Conservation (phyloP, 2,888 invertebrate species). For the Crossocerus cetratus region DNA sequence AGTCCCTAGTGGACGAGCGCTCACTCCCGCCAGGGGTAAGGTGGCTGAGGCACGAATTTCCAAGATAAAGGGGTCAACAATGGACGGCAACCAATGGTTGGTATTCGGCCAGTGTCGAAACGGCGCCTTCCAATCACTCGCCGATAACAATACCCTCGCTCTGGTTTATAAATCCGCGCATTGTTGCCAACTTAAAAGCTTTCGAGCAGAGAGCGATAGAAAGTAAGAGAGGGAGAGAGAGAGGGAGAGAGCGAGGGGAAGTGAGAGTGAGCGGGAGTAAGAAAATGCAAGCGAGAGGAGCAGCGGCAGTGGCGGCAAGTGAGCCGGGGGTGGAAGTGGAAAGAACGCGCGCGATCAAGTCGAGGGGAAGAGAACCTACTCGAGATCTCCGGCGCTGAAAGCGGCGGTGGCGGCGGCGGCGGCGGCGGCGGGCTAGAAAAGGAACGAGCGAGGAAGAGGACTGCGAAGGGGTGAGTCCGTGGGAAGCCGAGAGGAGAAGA, state of each 20-base stretch:
- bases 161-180: slow-evolving; percentile 76
- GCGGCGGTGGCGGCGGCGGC: slow-evolving; percentile 39
- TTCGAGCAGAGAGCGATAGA: slow-evolving; percentile 36
- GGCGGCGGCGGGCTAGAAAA: neutral
- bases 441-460: slow-evolving; percentile 9
- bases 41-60: slow-evolving; percentile 69
- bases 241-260: neutral
- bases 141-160: slow-evolving; percentile 74
- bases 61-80: slow-evolving; percentile 74
- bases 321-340: slow-evolving; percentile 11
- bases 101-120: slow-evolving; percentile 76
- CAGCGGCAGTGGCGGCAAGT: neutral
- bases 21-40: slow-evolving; percentile 25
- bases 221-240: slow-evolving; percentile 7
- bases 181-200: slow-evolving; percentile 76
- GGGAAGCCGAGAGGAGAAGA: neutral
- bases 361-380: slow-evolving; percentile 49
- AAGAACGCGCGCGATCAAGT: slow-evolving; percentile 15
- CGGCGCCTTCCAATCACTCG: slow-evolving; percentile 73
- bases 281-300: neutral
- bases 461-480: no score
- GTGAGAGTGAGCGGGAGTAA: slow-evolving; percentile 2
- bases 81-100: slow-evolving; percentile 75
- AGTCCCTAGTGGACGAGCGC: slow-evolving; percentile 52
- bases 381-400: slow-evolving; percentile 57